phyloP scores from a whole-genome alignment of 2,797 vertebrate species.

The Otus scops region DNA sequence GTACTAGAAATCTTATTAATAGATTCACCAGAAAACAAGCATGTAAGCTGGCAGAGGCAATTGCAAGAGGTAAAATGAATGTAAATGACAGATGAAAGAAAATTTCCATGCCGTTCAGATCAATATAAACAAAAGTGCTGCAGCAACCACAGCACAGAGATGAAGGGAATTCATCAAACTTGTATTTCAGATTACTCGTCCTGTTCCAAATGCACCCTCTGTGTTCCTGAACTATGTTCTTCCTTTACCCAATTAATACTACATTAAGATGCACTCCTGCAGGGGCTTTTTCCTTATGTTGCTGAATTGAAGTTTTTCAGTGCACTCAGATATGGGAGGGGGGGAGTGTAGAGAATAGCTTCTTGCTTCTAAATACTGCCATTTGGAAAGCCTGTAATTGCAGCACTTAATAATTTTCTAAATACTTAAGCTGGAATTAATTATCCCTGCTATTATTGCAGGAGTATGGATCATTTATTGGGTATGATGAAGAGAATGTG shows the following conservation, averaged over 20 bases:
- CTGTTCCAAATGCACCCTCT: constrained; percentile 36
- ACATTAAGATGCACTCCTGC: constrained; percentile 50
- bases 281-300: neutral
- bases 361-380: constrained; percentile 15
- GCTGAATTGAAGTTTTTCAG: neutral
- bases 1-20: constrained; percentile 51
- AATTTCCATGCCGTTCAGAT: constrained; percentile 41
- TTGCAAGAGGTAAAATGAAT: constrained; percentile 57
- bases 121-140: constrained; percentile 49
- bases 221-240: neutral
- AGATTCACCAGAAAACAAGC: constrained; percentile 58
- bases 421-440: constrained; percentile 63
- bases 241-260: constrained; percentile 32
- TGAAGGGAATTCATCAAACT: constrained; percentile 36
- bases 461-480: constrained; percentile 22
- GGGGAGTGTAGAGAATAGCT: neutral
- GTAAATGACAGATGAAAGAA: constrained; percentile 66
- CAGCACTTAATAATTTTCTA: constrained; percentile 53
- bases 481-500: constrained; percentile 1
- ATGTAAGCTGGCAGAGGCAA: constrained; percentile 51
- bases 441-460: constrained; percentile 37
- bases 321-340: neutral
- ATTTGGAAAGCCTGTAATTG: constrained; percentile 50
- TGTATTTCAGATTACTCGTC: constrained; percentile 33
- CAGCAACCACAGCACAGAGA: constrained; percentile 11